Conservation (phyloP, 2,113 vertebrate genomes). For the Riparia riparia region DNA sequence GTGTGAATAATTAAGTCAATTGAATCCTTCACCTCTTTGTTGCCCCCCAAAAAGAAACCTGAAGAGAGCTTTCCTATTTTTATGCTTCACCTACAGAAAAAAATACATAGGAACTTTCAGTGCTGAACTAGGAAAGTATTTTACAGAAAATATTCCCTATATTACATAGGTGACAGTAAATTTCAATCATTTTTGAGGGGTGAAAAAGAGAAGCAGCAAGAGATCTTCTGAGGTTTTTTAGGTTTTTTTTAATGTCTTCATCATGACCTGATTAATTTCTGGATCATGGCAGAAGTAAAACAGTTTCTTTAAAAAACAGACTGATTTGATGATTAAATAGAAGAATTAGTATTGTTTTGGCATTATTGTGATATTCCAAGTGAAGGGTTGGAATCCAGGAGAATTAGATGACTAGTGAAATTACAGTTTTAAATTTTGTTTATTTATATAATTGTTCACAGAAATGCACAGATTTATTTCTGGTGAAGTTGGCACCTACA, state of each 20-base stretch:
- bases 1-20: background rate
- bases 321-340: background rate
- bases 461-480: background rate
- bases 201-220: background rate
- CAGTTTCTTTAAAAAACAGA: background rate
- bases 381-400: background rate
- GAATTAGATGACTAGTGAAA: background rate
- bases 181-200: background rate
- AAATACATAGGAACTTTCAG: background rate
- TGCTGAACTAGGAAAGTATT: background rate
- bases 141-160: background rate
- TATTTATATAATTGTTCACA: background rate
- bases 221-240: background rate
- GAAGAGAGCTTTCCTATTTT: background rate
- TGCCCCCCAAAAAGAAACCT: background rate
- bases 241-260: background rate
- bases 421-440: background rate
- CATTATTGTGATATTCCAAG: background rate
- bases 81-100: background rate
- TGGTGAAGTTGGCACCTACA: background rate
- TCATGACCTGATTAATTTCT: background rate
- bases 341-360: background rate
- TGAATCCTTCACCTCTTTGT: background rate
- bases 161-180: background rate
- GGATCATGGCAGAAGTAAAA: background rate